Conservation (phyloP, 2,797 vertebrate genomes). For the Labeo calbasu region DNA sequence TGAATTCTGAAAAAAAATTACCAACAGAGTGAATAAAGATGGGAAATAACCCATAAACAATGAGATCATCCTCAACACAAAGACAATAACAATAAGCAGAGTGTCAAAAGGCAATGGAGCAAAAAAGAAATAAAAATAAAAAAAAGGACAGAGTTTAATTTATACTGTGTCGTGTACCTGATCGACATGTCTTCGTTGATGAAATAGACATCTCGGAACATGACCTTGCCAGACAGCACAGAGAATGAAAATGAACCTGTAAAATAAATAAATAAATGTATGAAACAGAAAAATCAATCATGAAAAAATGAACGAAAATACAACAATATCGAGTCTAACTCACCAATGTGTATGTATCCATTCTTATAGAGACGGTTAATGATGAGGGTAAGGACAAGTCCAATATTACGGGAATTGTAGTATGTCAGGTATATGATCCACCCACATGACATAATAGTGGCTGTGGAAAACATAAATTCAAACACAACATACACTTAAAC, state of each 20-base stretch:
- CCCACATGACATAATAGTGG: constrained; percentile 98
- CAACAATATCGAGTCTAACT: constrained; percentile 63
- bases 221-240: constrained; percentile 97
- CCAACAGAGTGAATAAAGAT: not conserved
- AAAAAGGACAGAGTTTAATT: not conserved
- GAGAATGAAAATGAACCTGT: constrained; percentile 97
- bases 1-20: constrained; percentile 86
- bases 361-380: constrained; percentile 96
- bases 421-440: constrained; percentile 99
- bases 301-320: not conserved
- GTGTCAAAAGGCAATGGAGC: not conserved
- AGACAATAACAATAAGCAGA: not conserved
- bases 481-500: constrained; percentile 6
- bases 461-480: constrained; percentile 70
- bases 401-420: constrained; percentile 98
- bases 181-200: constrained; percentile 98
- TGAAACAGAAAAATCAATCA: not conserved
- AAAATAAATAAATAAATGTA: constrained; percentile 13
- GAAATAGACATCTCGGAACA: constrained; percentile 98
- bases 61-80: not conserved
- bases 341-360: constrained; percentile 98
- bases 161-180: constrained; percentile 79
- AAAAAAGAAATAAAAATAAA: not conserved
- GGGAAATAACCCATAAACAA: not conserved
- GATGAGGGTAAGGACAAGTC: constrained; percentile 94